Base-by-base conservation (phyloP, 2,888 invertebrate genomes). In the Sclerodermus sp. region DNA sequence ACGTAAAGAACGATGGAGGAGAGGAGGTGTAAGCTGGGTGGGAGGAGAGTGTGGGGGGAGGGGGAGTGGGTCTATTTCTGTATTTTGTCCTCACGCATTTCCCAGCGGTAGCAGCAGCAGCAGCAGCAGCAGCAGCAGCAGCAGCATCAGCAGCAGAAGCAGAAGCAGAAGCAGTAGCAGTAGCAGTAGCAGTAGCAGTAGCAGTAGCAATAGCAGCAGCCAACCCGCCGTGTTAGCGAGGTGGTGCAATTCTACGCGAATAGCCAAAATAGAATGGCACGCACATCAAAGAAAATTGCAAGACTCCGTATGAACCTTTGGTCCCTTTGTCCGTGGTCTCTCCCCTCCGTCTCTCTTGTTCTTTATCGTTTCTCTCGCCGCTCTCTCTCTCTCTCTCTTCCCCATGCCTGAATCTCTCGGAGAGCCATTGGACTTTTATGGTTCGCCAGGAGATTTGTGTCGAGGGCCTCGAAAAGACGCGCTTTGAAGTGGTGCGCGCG, bases 211-310 rank as follows among this genome's bases (percentile, higher is more conserved):
- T 10, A 15, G 36, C 36, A 36, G 36, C 36, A 3, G 36, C n/a
- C n/a, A n/a, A n/a, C n/a, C n/a, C n/a, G n/a, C n/a, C n/a, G n/a
- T 23, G 23, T 23, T 23, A 23, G 23, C 23, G 46, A 51, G 47
- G 42, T 47, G 47, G 51, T 41, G 50, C 47, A 59, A 53, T 54
- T 56, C 17, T 62, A 65, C 61, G 60, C 59, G 61, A 62, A 58
- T 60, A 68, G 65, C 63, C 58, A 66, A 75, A 75, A 75, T 75
- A 75, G 72, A 67, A 68, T 67, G 59, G 63, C 63, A 58, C 60
- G 61, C 55, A 60, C 62, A 63, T 66, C 62, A 67, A 68, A 66
- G 61, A 61, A 65, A 68, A 67, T 62, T 51, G 62, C 62, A 62
- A 65, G 62, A 56, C 50, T 49, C n/a, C n/a, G n/a, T n/a, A n/a